These are phyloP conservation scores for Sandelia bainsii DNA, from an alignment of 2,797 vertebrate genomes.

Conservation along the genomic window DNA sequence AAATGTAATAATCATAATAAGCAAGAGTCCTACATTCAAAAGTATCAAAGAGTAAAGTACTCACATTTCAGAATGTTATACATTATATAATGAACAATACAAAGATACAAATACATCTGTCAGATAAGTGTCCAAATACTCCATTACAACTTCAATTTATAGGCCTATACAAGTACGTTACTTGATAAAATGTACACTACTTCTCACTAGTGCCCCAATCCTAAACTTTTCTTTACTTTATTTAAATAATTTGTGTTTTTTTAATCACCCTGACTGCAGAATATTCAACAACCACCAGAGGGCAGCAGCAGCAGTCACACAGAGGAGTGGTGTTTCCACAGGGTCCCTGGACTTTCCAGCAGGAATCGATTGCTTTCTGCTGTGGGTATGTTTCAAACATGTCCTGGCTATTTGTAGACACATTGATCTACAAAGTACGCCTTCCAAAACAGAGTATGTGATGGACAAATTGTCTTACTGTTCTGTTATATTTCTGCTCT, in stretches of 20 bases:
- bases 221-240: no score
- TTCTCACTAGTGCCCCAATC: no score
- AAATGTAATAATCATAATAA: no score
- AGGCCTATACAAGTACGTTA: no score
- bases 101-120: no score
- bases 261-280: constrained; percentile 2
- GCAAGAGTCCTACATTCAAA: no score
- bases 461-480: not conserved
- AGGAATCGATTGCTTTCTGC: not conserved
- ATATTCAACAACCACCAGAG: constrained; percentile 36
- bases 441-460: not conserved
- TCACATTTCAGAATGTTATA: no score
- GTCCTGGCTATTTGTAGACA: not conserved
- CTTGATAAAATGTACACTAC: no score
- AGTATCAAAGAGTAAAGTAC: no score
- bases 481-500: not conserved
- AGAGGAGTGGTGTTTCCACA: not conserved
- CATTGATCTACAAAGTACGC: not conserved
- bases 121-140: no score
- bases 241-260: not conserved
- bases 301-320: constrained; percentile 16
- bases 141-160: no score
- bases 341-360: not conserved
- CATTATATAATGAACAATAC: no score
- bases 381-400: not conserved